These are phyloP conservation scores for Sebastolobus altivelis DNA, from an alignment of 2,797 vertebrate species.

Conservation along the genomic window DNA sequence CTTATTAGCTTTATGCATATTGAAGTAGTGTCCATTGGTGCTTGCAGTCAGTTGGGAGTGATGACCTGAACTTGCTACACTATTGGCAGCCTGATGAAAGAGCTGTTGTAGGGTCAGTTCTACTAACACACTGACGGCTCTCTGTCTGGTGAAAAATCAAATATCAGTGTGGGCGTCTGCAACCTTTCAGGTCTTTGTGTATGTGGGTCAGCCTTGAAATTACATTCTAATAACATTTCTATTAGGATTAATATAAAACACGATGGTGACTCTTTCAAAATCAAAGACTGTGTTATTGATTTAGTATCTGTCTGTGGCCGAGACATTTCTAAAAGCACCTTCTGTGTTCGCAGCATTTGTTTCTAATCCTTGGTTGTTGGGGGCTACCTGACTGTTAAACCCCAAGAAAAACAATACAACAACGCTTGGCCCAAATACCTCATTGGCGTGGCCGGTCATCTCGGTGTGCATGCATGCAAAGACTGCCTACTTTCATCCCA, in stretches of 20 bases:
- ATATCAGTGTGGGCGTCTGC: slow-evolving; percentile 37
- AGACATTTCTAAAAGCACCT: neutral
- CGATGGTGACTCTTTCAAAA: neutral
- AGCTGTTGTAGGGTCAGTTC: slow-evolving; percentile 45
- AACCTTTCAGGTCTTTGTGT: neutral
- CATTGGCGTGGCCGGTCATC: slow-evolving; percentile 46
- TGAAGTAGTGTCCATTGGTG: slow-evolving; percentile 14
- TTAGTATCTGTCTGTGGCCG: neutral
- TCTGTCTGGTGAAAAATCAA: slow-evolving; percentile 51
- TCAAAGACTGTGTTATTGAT: neutral
- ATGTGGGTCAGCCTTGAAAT: neutral
- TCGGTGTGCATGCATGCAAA: slow-evolving; percentile 53
- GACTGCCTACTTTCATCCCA: slow-evolving; percentile 64
- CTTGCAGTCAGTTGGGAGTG: slow-evolving; percentile 9
- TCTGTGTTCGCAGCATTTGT: slow-evolving; percentile 8
- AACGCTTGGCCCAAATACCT: slow-evolving; percentile 50
- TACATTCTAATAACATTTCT: neutral
- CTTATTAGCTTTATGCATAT: slow-evolving; percentile 25
- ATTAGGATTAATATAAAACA: neutral
- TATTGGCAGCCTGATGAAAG: slow-evolving; percentile 52
- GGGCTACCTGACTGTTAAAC: slow-evolving; percentile 31
- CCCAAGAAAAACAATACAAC: slow-evolving; percentile 42
- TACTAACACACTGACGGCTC: slow-evolving; percentile 49
- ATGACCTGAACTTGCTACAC: slow-evolving; percentile 51
- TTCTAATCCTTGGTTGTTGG: neutral